Base-by-base conservation (phyloP, 2,888 invertebrate species). In the Meganola albula region DNA sequence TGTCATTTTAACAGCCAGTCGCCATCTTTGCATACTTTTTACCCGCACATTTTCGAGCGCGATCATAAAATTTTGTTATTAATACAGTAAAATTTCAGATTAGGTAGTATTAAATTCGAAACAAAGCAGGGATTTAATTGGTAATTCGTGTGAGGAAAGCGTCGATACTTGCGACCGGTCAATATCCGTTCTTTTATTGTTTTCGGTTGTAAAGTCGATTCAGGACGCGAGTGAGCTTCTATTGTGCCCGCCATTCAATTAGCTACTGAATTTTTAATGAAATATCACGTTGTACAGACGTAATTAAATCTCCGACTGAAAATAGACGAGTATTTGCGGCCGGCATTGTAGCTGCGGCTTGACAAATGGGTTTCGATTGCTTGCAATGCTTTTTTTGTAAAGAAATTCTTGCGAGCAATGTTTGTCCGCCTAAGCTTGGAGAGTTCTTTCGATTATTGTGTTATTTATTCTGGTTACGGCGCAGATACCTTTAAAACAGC, bases 31-130 rank as follows among this genome's bases (percentile, higher is more conserved):
- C 3, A 20, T n/a, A 3, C 20, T 78, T 76, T 77, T 77, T 71
- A 63, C 66, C 71, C 73, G 74, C 67, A 63, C 66, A 73, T 74
- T 61, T 66, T 63, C 53, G 54, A 56, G 58, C 51, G 51, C 59
- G 55, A 49, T 78, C 79, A 68, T 83, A 84, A 83, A 83, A 68
- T 64, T 48, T 74, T 75, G 75, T 77, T 78, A 78, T 77, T 79
- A 77, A 79, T 82, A 74, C 80, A 82, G 76, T 82, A 73, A 82
- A 83, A 79, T 80, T 82, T 83, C 73, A 67, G 79, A 79, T 82
- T 80, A 78, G 75, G 71, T 77, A 66, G 73, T 75, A 76, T 80
- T 78, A 74, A 78, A 82, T 77, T 77, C 67, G 77, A 76, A 82
- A 83, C 79, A 80, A 80, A 75, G 77, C 78, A 67, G 71, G 68